These are phyloP conservation scores for Saimiri boliviensis DNA, from an alignment of 2,113 vertebrate species.

Conservation along the genomic window DNA sequence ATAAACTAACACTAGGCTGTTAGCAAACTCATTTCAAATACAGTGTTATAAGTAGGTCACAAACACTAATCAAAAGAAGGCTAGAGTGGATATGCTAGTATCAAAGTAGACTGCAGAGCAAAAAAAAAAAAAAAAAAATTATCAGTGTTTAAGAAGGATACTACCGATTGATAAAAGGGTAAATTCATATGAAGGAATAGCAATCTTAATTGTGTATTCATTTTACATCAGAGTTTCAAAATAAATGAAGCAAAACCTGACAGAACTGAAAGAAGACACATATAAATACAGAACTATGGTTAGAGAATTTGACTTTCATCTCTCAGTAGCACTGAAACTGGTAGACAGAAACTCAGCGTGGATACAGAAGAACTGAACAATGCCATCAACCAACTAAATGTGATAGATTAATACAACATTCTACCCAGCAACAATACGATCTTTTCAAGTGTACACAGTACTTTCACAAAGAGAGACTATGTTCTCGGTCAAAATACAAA, in stretches of 20 bases:
- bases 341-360: background rate
- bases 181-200: background rate
- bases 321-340: background rate
- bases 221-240: background rate
- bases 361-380: background rate
- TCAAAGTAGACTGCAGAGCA: background rate
- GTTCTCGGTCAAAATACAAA: background rate
- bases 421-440: background rate
- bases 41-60: background rate
- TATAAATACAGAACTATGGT: background rate
- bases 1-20: background rate
- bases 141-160: background rate
- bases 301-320: background rate
- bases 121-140: background rate
- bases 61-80: background rate
- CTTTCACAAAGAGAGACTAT: background rate
- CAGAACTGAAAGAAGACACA: background rate
- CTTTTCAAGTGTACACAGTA: background rate
- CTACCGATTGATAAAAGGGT: background rate
- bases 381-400: background rate
- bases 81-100: background rate
- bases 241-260: background rate
- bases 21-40: conserved; percentile 10
- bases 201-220: background rate
- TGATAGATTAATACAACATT: background rate